Conservation (phyloP, 2,797 vertebrate species). For the Enoplosus armatus region DNA sequence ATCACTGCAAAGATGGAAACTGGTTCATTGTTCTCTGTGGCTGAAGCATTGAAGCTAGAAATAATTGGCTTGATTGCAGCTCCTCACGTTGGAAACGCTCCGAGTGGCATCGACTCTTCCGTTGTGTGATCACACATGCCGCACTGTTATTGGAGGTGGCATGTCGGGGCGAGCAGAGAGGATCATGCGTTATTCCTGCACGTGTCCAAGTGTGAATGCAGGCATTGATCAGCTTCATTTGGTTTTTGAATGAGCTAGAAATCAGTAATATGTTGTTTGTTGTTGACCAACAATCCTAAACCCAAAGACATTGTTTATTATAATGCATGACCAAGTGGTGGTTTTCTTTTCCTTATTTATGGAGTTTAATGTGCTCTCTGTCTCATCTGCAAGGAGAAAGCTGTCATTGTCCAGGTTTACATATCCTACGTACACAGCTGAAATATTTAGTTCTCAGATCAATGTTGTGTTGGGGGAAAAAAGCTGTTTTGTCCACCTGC, state of each 20-base stretch:
- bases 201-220: background rate
- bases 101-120: background rate
- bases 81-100: background rate
- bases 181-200: constrained; percentile 32
- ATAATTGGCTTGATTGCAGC: constrained; percentile 1
- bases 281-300: background rate
- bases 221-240: constrained; percentile 2
- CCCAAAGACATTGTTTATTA: too few species aligned
- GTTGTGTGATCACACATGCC: background rate
- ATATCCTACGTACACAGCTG: background rate
- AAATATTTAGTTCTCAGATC: background rate
- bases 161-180: constrained; percentile 23
- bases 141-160: background rate
- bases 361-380: background rate
- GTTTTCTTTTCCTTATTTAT: too few species aligned
- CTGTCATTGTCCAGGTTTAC: too few species aligned
- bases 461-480: background rate
- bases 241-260: background rate
- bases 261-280: background rate
- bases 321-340: too few species aligned
- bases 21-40: background rate
- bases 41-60: background rate
- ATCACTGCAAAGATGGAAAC: background rate
- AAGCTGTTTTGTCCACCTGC: background rate
- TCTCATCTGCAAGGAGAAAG: too few species aligned